These are phyloP conservation scores for Drosophila ogumai DNA, from an alignment of 1,140 invertebrate species.

Conservation along the genomic window DNA sequence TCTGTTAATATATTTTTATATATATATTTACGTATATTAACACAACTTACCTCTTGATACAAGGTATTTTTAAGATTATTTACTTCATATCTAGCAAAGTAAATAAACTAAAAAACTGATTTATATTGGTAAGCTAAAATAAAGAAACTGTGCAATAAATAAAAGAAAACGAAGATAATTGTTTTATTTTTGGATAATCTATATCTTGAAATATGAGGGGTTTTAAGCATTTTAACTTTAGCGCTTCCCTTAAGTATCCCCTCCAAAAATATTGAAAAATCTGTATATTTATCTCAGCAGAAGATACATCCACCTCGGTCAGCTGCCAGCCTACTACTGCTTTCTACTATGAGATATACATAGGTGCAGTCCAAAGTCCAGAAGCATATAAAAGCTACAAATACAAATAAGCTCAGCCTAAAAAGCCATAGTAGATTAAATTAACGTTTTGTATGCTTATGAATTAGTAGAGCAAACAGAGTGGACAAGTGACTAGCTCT, in stretches of 20 bases:
- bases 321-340: background rate
- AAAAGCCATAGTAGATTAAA: conserved; percentile 27
- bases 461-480: conserved; percentile 12
- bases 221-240: too few relatives aligned
- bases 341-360: background rate
- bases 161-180: conserved; percentile 35
- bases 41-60: conserved; percentile 49
- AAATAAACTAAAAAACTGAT: conserved; percentile 36
- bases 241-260: too few relatives aligned
- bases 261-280: background rate
- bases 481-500: conserved; percentile 8
- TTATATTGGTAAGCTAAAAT: conserved; percentile 46
- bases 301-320: background rate
- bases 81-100: conserved; percentile 36
- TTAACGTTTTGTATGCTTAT: conserved; percentile 24
- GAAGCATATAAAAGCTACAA: background rate
- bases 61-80: conserved; percentile 41
- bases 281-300: too few relatives aligned
- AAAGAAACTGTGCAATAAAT: conserved; percentile 67
- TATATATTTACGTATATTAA: conserved; percentile 48
- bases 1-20: conserved; percentile 49
- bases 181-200: conserved; percentile 10
- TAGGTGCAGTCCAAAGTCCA: conserved; percentile 14
- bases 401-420: conserved; percentile 10
- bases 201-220: too few relatives aligned